phyloP scores from a whole-genome alignment of 2,888 invertebrate genomes.

The Ectobius pallidus region DNA sequence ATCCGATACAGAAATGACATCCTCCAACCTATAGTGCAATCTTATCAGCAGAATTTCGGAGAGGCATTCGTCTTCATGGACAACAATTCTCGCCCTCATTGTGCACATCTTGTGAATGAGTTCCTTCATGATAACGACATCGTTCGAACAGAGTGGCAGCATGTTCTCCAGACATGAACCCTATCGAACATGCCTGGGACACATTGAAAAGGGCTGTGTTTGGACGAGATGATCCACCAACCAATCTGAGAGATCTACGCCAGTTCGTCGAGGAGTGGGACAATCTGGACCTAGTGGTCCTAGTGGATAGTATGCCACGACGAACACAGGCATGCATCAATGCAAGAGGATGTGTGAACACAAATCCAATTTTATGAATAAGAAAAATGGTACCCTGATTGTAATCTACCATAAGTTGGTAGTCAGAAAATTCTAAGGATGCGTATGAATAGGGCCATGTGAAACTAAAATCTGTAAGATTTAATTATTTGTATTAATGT shows the following conservation, averaged over 20 bases:
- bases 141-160: slow-evolving; percentile 1
- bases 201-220: not conserved
- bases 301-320: slow-evolving; percentile 6
- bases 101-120: no score
- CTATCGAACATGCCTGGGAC: slow-evolving; percentile 12
- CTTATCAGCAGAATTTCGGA: not conserved
- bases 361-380: no score
- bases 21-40: slow-evolving; percentile 2
- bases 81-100: not conserved
- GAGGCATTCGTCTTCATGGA: not conserved
- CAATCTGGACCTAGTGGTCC: not conserved
- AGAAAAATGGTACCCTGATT: no score
- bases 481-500: no score
- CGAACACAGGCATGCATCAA: slow-evolving; percentile 5
- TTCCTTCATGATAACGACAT: not conserved
- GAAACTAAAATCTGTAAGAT: no score
- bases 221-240: slow-evolving; percentile 5
- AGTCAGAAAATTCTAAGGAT: no score
- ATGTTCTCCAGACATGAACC: slow-evolving; percentile 9
- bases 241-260: not conserved
- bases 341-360: not conserved
- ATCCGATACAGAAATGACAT: slow-evolving; percentile 4
- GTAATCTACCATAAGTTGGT: no score
- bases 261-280: not conserved
- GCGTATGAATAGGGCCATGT: no score